Conservation (phyloP, 2,113 vertebrate genomes). For the Tupaia chinensis region DNA sequence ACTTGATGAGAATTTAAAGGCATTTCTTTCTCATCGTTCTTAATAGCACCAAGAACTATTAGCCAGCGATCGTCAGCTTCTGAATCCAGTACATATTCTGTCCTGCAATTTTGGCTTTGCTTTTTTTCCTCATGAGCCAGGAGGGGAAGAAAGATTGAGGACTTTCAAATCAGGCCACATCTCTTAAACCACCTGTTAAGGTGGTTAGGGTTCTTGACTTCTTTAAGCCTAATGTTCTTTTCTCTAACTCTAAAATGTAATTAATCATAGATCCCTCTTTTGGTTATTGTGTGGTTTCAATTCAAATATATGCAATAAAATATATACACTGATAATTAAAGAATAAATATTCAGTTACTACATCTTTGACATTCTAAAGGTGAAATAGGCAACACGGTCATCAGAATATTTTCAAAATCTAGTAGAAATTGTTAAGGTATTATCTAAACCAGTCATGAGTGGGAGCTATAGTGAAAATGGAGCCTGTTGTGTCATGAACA, state of each 20-base stretch:
- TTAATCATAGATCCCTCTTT: neutral
- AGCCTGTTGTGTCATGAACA: neutral
- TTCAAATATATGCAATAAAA: neutral
- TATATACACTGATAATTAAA: neutral
- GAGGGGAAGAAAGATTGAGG: neutral
- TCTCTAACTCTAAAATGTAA: neutral
- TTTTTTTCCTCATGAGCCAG: neutral
- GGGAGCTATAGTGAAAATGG: neutral
- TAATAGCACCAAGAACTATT: neutral
- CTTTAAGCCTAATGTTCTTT: neutral
- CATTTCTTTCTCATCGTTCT: conserved; percentile 37
- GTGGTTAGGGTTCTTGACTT: neutral
- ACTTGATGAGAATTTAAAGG: conserved; percentile 63
- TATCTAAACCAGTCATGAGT: neutral
- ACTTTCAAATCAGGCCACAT: fast-evolving
- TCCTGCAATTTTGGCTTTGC: neutral
- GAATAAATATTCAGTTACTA: neutral
- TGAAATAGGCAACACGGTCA: neutral
- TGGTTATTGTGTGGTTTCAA: neutral
- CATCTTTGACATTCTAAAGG: neutral
- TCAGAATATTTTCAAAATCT: neutral
- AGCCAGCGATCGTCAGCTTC: neutral
- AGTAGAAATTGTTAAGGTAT: neutral
- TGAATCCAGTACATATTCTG: neutral
- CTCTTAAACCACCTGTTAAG: neutral